Base-by-base conservation (phyloP, 2,113 vertebrate genomes). In the Agapornis roseicollis region DNA sequence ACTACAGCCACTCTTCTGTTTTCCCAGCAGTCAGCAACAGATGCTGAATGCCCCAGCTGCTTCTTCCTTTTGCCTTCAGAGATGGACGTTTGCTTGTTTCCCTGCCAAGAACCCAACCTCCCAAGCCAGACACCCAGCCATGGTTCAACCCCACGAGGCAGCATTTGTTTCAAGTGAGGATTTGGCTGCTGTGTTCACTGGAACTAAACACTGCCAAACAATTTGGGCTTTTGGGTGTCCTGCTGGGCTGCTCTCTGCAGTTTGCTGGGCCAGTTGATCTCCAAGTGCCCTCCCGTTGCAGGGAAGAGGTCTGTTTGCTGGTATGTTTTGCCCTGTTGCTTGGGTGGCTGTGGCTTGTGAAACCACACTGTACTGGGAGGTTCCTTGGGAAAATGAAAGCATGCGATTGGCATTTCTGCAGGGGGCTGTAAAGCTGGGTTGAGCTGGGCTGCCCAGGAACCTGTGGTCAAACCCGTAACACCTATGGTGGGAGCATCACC, bases 281-380 rank as follows among this genome's bases (percentile, higher is more conserved):
- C 77, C 18, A n/a, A 31, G 64, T 76, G 90, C 65, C 77, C 86
- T 81, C 65, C 73, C 63, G 3, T 8, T 15, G 69, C 72, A 76
- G 47, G 33, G 39, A 8, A 35, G 56, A 81, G 79, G 9, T 95
- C 82, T 95, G 94, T 95, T 95, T 96, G 93, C 86, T 86, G 88
- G 77, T 49, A 13, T 96, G 90, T 94, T 97, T 94, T 89, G 93
- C 90, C 73, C 39, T 52, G 96, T 95, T 94, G 95, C 94, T 95
- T 78, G 85, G 91, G 55, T 88, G 91, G 95, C 50, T 92, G 89
- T 52, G 87, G 95, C 39, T 96, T 92, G 90, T 92, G 92, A 92
- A 94, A 76, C 83, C 90, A 44, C 1, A 0, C 28, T 6, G 69
- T 56, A 41, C 11, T 63, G 81, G 25, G 63, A 73, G 69, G 17